phyloP scores from a whole-genome alignment of 2,797 vertebrate genomes.

The Myotis planiceps region DNA sequence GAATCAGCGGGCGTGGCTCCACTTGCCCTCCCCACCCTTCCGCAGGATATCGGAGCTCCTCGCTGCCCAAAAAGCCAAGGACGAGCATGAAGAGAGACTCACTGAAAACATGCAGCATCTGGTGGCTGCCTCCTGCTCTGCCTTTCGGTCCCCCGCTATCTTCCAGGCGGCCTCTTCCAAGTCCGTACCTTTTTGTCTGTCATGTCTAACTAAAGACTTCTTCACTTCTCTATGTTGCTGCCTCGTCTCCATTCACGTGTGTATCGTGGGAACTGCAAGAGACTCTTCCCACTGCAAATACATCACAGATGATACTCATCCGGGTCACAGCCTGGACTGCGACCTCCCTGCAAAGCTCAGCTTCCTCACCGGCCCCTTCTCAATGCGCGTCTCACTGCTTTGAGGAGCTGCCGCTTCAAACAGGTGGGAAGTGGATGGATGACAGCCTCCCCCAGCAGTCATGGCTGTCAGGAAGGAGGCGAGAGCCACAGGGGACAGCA shows the following conservation, averaged over 20 bases:
- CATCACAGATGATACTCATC: background rate
- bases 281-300: too few species aligned
- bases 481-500: background rate
- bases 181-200: background rate
- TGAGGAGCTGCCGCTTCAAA: background rate
- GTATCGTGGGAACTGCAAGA: background rate
- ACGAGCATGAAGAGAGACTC: background rate
- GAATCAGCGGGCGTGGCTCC: background rate
- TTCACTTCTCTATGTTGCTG: background rate
- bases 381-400: fast-evolving
- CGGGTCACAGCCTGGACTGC: too few species aligned
- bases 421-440: background rate
- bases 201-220: background rate
- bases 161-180: background rate
- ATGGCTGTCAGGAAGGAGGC: background rate
- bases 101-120: background rate
- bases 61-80: background rate
- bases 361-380: background rate
- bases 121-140: background rate
- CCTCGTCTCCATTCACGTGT: background rate
- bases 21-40: background rate
- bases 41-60: background rate
- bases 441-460: background rate
- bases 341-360: background rate
- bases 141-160: background rate